A percentile compares a stretch with the other conserved stretches of the same genome.
These are phyloP conservation scores for Tragelaphus buxtoni DNA, from an alignment of 2,113 vertebrate genomes.

Conservation along the genomic window DNA sequence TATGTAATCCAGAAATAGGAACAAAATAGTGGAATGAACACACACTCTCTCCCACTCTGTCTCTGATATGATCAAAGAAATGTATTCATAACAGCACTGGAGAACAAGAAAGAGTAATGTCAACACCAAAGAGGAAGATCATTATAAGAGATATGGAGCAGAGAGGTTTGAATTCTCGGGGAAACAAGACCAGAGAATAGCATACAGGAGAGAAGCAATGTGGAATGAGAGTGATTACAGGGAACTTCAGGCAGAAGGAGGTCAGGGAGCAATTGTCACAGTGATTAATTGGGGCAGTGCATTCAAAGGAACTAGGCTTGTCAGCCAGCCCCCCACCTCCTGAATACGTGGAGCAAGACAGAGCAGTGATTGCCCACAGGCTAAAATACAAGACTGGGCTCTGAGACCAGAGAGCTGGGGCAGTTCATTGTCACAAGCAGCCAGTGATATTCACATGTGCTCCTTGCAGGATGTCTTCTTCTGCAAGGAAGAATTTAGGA, in stretches of 20 bases:
- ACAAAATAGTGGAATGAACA: neutral
- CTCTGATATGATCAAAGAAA: neutral
- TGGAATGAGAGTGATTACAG: neutral
- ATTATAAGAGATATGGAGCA: neutral
- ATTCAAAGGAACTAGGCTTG: neutral
- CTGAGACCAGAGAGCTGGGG: neutral
- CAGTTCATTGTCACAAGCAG: neutral
- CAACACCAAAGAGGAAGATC: neutral
- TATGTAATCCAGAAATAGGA: neutral
- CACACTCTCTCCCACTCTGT: neutral
- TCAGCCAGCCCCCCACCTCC: neutral
- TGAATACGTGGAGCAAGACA: neutral
- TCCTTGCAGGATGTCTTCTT: neutral
- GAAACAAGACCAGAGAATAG: neutral
- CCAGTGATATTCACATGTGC: neutral
- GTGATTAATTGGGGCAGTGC: neutral
- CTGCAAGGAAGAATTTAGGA: neutral
- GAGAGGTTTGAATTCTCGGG: neutral
- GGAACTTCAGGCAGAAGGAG: neutral
- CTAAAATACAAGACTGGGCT: neutral
- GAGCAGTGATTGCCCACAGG: neutral
- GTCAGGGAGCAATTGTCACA: neutral
- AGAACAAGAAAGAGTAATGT: neutral
- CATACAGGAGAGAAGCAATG: neutral
- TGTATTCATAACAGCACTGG: neutral